A percentile compares a stretch with the other conserved stretches of the same genome.
Evolutionary conservation across 2,797 vertebrate species (phyloP).

Genomic region (Sciurus carolinensis): DNA sequence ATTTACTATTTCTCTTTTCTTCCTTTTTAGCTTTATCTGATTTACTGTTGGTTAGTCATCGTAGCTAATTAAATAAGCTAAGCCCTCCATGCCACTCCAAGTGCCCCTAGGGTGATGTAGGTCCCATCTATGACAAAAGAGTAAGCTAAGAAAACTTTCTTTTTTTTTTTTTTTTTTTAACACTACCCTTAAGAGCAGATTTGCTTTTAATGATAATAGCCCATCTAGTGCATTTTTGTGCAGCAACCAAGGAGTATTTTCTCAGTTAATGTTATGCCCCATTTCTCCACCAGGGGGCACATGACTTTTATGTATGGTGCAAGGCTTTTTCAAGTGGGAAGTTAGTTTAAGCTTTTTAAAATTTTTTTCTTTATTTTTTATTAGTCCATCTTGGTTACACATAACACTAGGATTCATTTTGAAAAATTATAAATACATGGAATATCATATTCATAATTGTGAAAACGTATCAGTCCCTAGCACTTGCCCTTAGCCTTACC

Average conservation of each 20-base stretch:
- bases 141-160: too few species aligned
- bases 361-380: too few species aligned
- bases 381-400: too few species aligned
- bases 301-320: neutral
- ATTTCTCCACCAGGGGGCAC: constrained; percentile 8
- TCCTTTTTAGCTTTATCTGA: neutral
- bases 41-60: neutral
- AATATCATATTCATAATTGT: too few species aligned
- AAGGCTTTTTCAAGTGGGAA: neutral
- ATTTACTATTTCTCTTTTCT: neutral
- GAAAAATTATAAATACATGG: too few species aligned
- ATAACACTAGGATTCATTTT: too few species aligned
- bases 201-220: neutral
- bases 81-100: neutral
- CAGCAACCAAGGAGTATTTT: neutral
- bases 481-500: too few species aligned
- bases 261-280: neutral
- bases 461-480: too few species aligned
- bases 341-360: neutral
- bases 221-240: neutral
- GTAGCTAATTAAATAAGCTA: neutral
- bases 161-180: too few species aligned
- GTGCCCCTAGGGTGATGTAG: accelerated
- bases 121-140: neutral
- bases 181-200: too few species aligned